These are phyloP conservation scores for Holothuria scabra DNA, from an alignment of 53 echinoderm and acorn worm species.

Conservation along the genomic window DNA sequence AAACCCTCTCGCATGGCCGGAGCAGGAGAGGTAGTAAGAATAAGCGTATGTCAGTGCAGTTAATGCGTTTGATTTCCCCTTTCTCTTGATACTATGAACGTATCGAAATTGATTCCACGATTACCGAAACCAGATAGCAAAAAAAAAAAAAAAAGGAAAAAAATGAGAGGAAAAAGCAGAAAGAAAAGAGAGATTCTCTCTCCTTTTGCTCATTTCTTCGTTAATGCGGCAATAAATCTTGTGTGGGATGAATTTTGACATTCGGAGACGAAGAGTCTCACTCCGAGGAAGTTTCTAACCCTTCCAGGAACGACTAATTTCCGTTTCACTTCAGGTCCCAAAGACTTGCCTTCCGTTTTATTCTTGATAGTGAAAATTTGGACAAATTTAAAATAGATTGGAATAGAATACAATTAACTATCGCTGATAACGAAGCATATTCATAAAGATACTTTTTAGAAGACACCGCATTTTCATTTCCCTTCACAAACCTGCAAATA, in stretches of 20 bases:
- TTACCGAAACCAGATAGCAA: constrained; percentile 27
- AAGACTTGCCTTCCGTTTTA: constrained; percentile 42
- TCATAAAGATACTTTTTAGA: constrained; percentile 38
- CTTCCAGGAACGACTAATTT: constrained; percentile 41
- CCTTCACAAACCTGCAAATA: constrained; percentile 40
- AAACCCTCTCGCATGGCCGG: constrained; percentile 35
- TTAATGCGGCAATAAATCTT: constrained; percentile 43
- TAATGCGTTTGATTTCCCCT: constrained; percentile 44
- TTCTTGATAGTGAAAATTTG: constrained; percentile 42
- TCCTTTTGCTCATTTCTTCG: constrained; percentile 16
- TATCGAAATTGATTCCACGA: constrained; percentile 48
- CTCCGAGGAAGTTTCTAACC: constrained; percentile 35
- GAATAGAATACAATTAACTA: constrained; percentile 43
- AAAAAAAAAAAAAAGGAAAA: not conserved
- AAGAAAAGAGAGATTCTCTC: not conserved
- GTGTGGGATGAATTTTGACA: constrained; percentile 31
- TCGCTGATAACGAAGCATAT: constrained; percentile 35
- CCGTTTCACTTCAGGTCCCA: constrained; percentile 44
- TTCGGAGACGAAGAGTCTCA: constrained; percentile 36
- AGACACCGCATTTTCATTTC: constrained; percentile 36
- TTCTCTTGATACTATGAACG: constrained; percentile 38
- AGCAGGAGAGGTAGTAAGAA: constrained; percentile 14
- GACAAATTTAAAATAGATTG: constrained; percentile 47
- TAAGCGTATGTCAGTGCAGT: constrained; percentile 40
- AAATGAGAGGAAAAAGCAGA: not conserved